A percentile compares a stretch with the other conserved stretches of the same genome.
These are phyloP conservation scores for Crotalus horridus DNA, from an alignment of 2,113 vertebrate genomes.

Conservation along the genomic window DNA sequence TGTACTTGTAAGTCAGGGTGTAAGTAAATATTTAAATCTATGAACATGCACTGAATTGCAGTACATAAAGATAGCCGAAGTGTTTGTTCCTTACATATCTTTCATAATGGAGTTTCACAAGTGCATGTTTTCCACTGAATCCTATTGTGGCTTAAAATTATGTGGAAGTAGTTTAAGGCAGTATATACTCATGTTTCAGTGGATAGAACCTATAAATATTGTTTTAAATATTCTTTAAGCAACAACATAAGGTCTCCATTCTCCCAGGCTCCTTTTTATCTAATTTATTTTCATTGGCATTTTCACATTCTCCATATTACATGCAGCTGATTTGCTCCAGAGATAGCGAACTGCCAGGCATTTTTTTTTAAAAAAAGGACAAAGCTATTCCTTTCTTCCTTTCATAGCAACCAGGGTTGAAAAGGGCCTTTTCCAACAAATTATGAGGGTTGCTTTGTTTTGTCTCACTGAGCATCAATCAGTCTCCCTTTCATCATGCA, in stretches of 20 bases:
- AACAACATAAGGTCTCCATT: conserved; percentile 63
- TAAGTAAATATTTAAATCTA: neutral
- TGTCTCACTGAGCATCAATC: neutral
- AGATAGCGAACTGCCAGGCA: neutral
- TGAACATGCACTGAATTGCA: neutral
- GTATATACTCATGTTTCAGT: neutral
- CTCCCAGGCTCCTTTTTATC: conserved; percentile 52
- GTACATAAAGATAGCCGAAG: neutral
- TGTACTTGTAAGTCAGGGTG: neutral
- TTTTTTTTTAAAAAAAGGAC: conserved; percentile 14
- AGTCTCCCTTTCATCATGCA: neutral
- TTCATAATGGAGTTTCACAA: conserved; percentile 10
- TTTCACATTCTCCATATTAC: conserved; percentile 29
- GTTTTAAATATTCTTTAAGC: conserved; percentile 43
- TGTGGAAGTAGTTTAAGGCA: conserved; percentile 21
- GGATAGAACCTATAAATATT: conserved; percentile 27
- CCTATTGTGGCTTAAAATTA: conserved; percentile 13
- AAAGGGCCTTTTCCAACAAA: rapidly evolving
- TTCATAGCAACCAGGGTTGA: conserved; percentile 2
- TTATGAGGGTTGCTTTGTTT: neutral
- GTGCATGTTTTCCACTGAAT: neutral
- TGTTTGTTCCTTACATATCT: neutral
- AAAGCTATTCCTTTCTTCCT: conserved; percentile 4
- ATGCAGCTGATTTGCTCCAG: conserved; percentile 36
- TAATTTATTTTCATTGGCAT: conserved; percentile 13